Base-by-base conservation (phyloP, 2,888 invertebrate genomes). In the Trichacis sp. region DNA sequence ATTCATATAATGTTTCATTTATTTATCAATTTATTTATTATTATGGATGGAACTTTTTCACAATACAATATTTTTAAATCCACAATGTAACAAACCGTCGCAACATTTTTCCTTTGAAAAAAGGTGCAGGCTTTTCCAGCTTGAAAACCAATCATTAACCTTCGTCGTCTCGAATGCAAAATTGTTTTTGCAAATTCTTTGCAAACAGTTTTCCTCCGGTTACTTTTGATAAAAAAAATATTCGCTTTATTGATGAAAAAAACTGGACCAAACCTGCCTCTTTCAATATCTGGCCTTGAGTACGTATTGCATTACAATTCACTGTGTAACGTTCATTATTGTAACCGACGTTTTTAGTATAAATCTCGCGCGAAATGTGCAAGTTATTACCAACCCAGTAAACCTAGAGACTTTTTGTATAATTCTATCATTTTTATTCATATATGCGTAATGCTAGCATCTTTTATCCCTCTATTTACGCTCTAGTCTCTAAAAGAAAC, bases 41-140 rank as follows among this genome's bases (percentile, higher is more conserved):
- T 80, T 82, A 84, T 84, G 83, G 83, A 84, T 84, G 83, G 84
- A 84, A 84, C 83, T 81, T 83, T 74, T 78, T 84, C 81, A 83
- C 82, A 83, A 82, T 83, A 84, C 80, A 84, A 81, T 81, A 77
- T 79, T 76, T 74, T 65, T 71, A 64, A 72, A 70, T 72, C 68
- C 64, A 72, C 69, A 67, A 62, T 68, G 56, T 71, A 72, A 74
- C 71, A 72, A 70, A 72, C 45, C 58, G 67, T 64, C 66, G 71
- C 61, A 69, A 66, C 62, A 60, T 51, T 59, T 69, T 45, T 36
- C 53, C 33, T 55, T 55, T 29, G 11, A 52, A 50, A 65, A 65
- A 60, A 51, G 49, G 30, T 57, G n/a, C n/a, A n/a, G 57, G 60
- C 56, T 56, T 46, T 46, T 17, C 19, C 14, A 11, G 11, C n/a